Evolutionary conservation across 2,888 invertebrate species (phyloP), one percentile per base, ranked within the genome.

Genomic region (Epirrhoe tristata): DNA sequence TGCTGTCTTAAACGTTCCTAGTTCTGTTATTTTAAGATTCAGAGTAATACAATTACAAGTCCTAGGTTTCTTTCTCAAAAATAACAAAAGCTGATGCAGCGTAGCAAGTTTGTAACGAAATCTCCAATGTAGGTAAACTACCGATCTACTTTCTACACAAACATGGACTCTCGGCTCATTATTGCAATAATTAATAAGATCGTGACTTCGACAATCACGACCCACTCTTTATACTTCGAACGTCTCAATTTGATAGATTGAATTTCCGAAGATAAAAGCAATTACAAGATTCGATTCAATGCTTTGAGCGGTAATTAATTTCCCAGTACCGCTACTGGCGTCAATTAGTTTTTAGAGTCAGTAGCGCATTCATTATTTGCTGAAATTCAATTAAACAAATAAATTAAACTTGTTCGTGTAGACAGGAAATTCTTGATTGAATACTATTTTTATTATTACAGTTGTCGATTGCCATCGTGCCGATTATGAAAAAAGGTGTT

Each of bases 141-240:
- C n/a, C 14, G n/a, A 56, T 56, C 61, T 58, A 54, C 53, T 66
- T 66, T 58, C 58, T 62, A 58, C 12, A 54, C 39, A 31, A 63
- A 39, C 62, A 58, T 48, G 32, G 43, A 7, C 8, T 24, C 5
- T 52, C 48, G 43, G 36, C 86, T 87, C 84, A 89, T 89, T 86
- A 86, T 86, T 82, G 87, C 89, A 85, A 86, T 88, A 85, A 86
- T 85, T 84, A 85, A 90, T 90, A 89, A 76, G 77, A 82, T 87
- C 89, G 87, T 91, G 89, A 85, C 86, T 84, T 77, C 75, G 67
- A 77, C 63, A 76, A 84, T 84, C 83, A 85, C 85, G 85, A 66
- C 74, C 78, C 74, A 73, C 77, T 79, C 78, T 78, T 75, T 76
- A 83, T 81, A 82, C 81, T 83, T 81, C 52, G 31, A 86, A 87